Conservation (phyloP, 2,888 invertebrate genomes). For the Anaspis maculata region DNA sequence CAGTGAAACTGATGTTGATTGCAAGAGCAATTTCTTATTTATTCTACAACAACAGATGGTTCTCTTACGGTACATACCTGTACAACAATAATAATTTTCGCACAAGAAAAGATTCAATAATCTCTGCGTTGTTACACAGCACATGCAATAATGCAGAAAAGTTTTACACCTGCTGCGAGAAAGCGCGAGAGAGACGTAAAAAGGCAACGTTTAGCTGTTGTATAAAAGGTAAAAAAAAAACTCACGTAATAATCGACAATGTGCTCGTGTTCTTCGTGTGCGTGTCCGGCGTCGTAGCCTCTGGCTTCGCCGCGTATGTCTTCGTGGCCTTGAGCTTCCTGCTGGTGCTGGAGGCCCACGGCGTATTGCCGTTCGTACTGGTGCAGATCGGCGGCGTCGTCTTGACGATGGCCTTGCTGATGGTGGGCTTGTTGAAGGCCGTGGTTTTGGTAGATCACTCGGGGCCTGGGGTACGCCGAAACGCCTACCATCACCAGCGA, state of each 20-base stretch:
- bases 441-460: constrained; percentile 11
- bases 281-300: constrained; percentile 5
- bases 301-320: constrained; percentile 5
- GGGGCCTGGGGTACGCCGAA: constrained; percentile 4
- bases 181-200: background rate
- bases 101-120: too few relatives aligned
- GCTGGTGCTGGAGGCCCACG: too few relatives aligned
- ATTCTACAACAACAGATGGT: too few relatives aligned
- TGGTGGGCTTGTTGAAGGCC: constrained; percentile 1
- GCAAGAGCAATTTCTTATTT: too few relatives aligned
- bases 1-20: too few relatives aligned
- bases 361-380: too few relatives aligned
- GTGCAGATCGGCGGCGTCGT: too few relatives aligned
- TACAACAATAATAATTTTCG: too few relatives aligned
- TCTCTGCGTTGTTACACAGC: too few relatives aligned
- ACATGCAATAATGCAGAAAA: too few relatives aligned
- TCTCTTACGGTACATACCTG: too few relatives aligned
- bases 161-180: too few relatives aligned
- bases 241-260: constrained; percentile 24
- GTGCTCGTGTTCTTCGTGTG: constrained; percentile 17
- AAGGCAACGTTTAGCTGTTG: background rate
- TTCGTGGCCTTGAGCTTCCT: constrained; percentile 9
- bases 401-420: background rate
- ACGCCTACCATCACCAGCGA: constrained; percentile 1
- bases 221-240: background rate